phyloP scores from a whole-genome alignment of 2,797 vertebrate species.

The Sciaenops ocellatus region DNA sequence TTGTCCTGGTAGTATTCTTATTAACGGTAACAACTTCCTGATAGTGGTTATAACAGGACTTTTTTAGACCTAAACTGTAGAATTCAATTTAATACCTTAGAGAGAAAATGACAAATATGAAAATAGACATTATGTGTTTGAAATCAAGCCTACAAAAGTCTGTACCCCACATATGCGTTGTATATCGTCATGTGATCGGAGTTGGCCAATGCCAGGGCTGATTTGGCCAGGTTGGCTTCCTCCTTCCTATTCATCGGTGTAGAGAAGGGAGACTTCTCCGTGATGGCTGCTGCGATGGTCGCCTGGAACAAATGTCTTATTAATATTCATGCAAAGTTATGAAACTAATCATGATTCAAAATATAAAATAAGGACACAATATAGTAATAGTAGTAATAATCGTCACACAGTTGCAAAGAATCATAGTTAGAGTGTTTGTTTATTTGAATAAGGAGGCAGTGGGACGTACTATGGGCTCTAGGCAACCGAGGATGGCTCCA shows the following conservation, averaged over 20 bases:
- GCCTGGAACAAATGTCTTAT: slow-evolving; percentile 84
- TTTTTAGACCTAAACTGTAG: not conserved
- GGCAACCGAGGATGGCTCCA: slow-evolving; percentile 95
- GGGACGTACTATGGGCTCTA: slow-evolving; percentile 92
- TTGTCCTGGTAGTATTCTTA: too few species aligned
- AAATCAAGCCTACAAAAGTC: not conserved
- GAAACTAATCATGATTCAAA: not conserved
- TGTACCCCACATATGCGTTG: slow-evolving; percentile 93
- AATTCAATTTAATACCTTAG: not conserved
- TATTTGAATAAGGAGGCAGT: not conserved
- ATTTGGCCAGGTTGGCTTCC: slow-evolving; percentile 95
- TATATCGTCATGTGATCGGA: slow-evolving; percentile 98
- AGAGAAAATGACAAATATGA: not conserved
- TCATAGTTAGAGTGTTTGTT: not conserved
- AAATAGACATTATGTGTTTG: too few species aligned
- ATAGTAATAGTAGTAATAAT: not conserved
- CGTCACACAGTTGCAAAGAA: too few species aligned
- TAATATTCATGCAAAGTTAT: not conserved
- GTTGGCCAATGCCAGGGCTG: slow-evolving; percentile 88
- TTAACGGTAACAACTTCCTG: not conserved
- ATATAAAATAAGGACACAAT: not conserved
- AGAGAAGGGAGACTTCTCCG: slow-evolving; percentile 96
- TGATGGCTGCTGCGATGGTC: slow-evolving; percentile 96
- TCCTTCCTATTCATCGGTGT: slow-evolving; percentile 96
- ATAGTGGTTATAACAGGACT: too few species aligned